These are phyloP conservation scores for Megaleporinus macrocephalus DNA, from an alignment of 2,113 vertebrate genomes.

Conservation along the genomic window DNA sequence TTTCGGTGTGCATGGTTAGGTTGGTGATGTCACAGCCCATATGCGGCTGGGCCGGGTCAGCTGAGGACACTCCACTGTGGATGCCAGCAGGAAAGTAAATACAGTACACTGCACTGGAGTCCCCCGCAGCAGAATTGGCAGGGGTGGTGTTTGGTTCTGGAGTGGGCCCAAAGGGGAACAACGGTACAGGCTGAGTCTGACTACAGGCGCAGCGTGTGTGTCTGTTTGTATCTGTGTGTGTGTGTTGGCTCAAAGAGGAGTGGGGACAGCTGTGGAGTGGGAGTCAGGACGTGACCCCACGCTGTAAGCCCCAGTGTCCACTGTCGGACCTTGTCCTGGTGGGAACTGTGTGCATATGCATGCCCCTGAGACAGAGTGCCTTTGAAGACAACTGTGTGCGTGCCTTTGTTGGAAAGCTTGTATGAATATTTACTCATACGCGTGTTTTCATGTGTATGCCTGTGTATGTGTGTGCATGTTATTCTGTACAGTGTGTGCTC, in stretches of 20 bases:
- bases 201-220: constrained; percentile 14
- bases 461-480: constrained; percentile 23
- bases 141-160: constrained; percentile 63
- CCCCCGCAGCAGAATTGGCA: constrained; percentile 68
- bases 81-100: constrained; percentile 73
- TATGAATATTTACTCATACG: background rate
- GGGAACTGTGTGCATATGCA: constrained; percentile 40
- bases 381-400: constrained; percentile 17
- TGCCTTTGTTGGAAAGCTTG: constrained; percentile 19
- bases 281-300: constrained; percentile 63
- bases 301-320: constrained; percentile 57
- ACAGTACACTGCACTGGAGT: constrained; percentile 69
- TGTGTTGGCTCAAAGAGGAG: constrained; percentile 48
- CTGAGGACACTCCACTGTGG: constrained; percentile 66
- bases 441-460: constrained; percentile 26
- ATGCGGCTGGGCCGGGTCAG: constrained; percentile 64
- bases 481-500: constrained; percentile 45
- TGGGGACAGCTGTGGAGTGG: constrained; percentile 68
- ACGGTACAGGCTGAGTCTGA: constrained; percentile 60
- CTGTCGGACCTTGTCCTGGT: constrained; percentile 67
- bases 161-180: constrained; percentile 65
- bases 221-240: constrained; percentile 35
- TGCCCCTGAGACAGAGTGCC: background rate
- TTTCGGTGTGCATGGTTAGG: constrained; percentile 39
- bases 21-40: constrained; percentile 66